Percentiles rank a stretch among this genome's conserved stretches.
Evolutionary conservation across 2,888 invertebrate genomes (phyloP).

Genomic region (Hyposoter dolosus): DNA sequence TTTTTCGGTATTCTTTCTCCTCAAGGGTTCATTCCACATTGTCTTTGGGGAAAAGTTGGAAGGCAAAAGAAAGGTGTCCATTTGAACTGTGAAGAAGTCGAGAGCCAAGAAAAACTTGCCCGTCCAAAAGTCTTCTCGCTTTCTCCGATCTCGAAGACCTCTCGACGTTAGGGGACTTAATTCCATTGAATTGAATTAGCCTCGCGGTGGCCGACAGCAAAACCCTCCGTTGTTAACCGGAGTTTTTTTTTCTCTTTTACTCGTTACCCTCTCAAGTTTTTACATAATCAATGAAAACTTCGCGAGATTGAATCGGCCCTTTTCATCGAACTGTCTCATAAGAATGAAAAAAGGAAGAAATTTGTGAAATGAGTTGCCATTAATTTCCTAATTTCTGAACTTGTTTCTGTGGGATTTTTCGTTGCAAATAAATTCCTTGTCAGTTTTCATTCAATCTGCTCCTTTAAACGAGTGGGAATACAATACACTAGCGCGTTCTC

Average conservation of each 20-base stretch:
- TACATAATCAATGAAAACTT: conserved; percentile 52
- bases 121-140: conserved; percentile 40
- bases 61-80: conserved; percentile 48
- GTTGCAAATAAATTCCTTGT: conserved; percentile 29
- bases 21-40: conserved; percentile 39
- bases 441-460: not conserved
- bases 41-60: conserved; percentile 39
- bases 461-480: not conserved
- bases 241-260: not conserved
- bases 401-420: conserved; percentile 28
- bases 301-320: conserved; percentile 35
- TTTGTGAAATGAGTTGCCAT: conserved; percentile 13
- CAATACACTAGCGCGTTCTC: not conserved
- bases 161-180: conserved; percentile 58
- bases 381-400: conserved; percentile 26
- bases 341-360: not conserved
- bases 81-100: conserved; percentile 37
- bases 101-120: conserved; percentile 48
- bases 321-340: conserved; percentile 26
- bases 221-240: conserved; percentile 29
- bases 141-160: conserved; percentile 28
- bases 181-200: conserved; percentile 63
- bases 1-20: conserved; percentile 3
- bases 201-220: conserved; percentile 44
- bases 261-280: conserved; percentile 30